Evolutionary conservation across 2,888 invertebrate genomes (phyloP).

Genomic region (Plebejus melissa): DNA sequence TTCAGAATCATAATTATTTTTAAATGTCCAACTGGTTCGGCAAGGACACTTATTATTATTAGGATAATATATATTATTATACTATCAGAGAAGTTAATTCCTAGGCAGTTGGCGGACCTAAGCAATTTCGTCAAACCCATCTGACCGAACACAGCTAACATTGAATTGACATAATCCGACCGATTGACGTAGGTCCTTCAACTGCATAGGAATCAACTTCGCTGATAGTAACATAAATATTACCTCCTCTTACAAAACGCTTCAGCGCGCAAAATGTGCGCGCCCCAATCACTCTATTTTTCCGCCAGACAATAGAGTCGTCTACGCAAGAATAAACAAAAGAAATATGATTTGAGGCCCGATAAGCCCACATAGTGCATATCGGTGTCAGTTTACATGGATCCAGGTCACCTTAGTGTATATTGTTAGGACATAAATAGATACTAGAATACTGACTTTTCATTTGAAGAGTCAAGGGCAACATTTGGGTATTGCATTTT

Average conservation of each 20-base stretch:
- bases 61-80: no score
- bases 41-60: no score
- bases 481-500: not conserved
- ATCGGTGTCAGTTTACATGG: constrained; percentile 18
- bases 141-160: no score
- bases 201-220: no score
- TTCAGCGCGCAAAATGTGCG: not conserved
- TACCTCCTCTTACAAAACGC: not conserved
- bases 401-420: constrained; percentile 38
- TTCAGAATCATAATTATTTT: no score
- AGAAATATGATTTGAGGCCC: constrained; percentile 61
- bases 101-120: no score
- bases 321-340: constrained; percentile 64
- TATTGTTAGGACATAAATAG: constrained; percentile 14
- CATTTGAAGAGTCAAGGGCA: not conserved
- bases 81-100: no score
- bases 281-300: constrained; percentile 28
- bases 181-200: no score
- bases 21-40: no score
- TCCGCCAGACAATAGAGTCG: constrained; percentile 44
- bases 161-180: no score
- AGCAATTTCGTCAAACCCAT: no score
- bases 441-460: not conserved
- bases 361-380: constrained; percentile 38
- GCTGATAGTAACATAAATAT: no score